Evolutionary conservation across 1,140 invertebrate species (phyloP).

Genomic region (Prorops nasuta): DNA sequence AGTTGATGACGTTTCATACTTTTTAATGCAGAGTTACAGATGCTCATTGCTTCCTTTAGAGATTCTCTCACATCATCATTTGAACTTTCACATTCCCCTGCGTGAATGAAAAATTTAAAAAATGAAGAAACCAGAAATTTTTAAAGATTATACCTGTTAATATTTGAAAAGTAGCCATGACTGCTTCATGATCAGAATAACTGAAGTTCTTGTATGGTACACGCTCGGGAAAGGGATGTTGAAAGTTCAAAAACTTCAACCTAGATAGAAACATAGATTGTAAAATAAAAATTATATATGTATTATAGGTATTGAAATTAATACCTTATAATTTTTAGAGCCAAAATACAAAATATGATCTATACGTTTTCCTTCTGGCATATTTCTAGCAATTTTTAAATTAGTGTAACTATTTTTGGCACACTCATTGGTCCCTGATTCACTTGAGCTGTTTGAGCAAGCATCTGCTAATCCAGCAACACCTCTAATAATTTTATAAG

Average conservation of each 20-base stretch:
- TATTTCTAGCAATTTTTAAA: conserved; percentile 52
- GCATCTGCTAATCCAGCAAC: conserved; percentile 52
- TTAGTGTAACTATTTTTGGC: conserved; percentile 81
- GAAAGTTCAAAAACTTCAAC: conserved; percentile 64
- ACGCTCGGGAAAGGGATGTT: conserved; percentile 70
- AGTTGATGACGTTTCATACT: conserved; percentile 60
- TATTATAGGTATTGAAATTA: conserved; percentile 10
- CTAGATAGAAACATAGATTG: conserved; percentile 42
- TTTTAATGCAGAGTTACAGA: conserved; percentile 62
- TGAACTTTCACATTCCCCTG: conserved; percentile 18
- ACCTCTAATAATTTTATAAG: conserved; percentile 67
- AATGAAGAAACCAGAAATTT: conserved; percentile 7
- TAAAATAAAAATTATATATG: conserved; percentile 18
- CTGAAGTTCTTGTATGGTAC: conserved; percentile 73
- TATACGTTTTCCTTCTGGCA: conserved; percentile 80
- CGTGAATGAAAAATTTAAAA: conserved; percentile 15
- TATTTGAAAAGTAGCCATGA: conserved; percentile 65
- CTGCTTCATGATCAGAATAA: conserved; percentile 91
- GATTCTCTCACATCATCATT: conserved; percentile 49
- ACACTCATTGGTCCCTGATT: conserved; percentile 74
- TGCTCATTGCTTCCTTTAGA: conserved; percentile 61
- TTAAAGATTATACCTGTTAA: conserved; percentile 36
- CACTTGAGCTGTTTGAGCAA: conserved; percentile 38
- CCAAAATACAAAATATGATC: conserved; percentile 84
- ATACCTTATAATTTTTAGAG: conserved; percentile 57